These are phyloP conservation scores for Pandemis corylana DNA, from an alignment of 2,888 invertebrate species.

Conservation along the genomic window DNA sequence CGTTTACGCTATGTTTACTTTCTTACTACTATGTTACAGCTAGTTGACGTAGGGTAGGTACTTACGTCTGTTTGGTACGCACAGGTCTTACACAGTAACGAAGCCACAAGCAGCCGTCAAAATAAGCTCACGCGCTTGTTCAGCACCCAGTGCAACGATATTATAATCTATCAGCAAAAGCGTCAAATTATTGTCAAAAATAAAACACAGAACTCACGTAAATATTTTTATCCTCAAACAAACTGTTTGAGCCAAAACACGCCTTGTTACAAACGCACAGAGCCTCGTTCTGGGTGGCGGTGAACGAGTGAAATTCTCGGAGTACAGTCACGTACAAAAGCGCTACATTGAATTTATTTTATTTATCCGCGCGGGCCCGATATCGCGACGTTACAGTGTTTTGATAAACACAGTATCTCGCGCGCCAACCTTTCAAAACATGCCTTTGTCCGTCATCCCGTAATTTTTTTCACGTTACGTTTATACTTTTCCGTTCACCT, in stretches of 20 bases:
- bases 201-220: background rate
- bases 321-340: slow-evolving; percentile 22
- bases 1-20: too few relatives aligned
- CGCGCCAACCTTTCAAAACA: background rate
- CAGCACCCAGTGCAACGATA: background rate
- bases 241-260: background rate
- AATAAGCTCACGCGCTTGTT: background rate
- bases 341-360: slow-evolving; percentile 35
- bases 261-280: background rate
- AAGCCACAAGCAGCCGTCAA: too few relatives aligned
- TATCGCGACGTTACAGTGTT: slow-evolving; percentile 17
- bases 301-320: background rate
- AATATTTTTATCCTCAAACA: slow-evolving; percentile 5
- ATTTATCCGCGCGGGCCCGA: slow-evolving; percentile 4
- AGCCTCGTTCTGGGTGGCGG: background rate
- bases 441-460: background rate
- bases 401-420: slow-evolving; percentile 21
- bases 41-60: too few relatives aligned
- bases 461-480: background rate
- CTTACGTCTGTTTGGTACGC: too few relatives aligned
- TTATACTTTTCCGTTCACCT: background rate
- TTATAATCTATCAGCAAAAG: slow-evolving; percentile 6
- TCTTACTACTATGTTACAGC: too few relatives aligned
- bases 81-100: too few relatives aligned
- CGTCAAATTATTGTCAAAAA: slow-evolving; percentile 6